These are phyloP conservation scores for Ceratothoa steindachneri DNA, from an alignment of 2,888 invertebrate genomes.

Conservation along the genomic window DNA sequence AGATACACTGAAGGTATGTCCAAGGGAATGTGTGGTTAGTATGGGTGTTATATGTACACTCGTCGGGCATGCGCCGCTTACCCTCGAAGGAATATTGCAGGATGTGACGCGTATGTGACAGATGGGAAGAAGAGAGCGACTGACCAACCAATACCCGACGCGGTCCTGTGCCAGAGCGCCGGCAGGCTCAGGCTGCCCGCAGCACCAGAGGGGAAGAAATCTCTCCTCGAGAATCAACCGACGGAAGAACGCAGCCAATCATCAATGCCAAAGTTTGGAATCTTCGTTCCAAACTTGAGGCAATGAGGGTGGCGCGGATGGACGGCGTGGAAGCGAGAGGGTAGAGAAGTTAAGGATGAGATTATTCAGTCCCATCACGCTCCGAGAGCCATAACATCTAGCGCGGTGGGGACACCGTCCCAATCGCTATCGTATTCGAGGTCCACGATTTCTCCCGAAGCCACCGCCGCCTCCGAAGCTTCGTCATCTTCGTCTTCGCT, in stretches of 20 bases:
- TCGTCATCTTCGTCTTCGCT: conserved; percentile 30
- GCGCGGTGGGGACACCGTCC: conserved; percentile 22
- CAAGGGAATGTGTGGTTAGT: neutral
- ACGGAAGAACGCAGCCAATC: too few species aligned
- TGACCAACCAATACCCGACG: too few species aligned
- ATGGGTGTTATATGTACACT: neutral
- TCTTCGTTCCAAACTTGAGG: too few species aligned
- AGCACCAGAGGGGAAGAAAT: too few species aligned
- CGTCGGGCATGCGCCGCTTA: neutral
- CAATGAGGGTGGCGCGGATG: neutral
- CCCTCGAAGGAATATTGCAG: neutral
- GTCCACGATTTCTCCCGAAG: conserved; percentile 12
- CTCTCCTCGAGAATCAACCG: too few species aligned
- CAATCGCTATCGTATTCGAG: conserved; percentile 28
- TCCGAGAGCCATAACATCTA: neutral
- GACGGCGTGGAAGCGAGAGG: neutral
- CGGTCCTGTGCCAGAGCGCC: too few species aligned
- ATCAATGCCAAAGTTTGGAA: too few species aligned
- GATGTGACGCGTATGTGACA: neutral
- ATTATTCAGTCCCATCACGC: neutral
- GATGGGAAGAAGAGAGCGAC: too few species aligned
- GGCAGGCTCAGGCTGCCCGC: too few species aligned
- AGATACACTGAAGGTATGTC: too few species aligned
- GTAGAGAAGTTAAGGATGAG: neutral
- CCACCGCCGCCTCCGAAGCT: conserved; percentile 1